Evolutionary conservation across 64 coral and sea anemone genomes (phyloP), one percentile per base, ranked within the genome.

Genomic region (Catalaphyllia jardinei): DNA sequence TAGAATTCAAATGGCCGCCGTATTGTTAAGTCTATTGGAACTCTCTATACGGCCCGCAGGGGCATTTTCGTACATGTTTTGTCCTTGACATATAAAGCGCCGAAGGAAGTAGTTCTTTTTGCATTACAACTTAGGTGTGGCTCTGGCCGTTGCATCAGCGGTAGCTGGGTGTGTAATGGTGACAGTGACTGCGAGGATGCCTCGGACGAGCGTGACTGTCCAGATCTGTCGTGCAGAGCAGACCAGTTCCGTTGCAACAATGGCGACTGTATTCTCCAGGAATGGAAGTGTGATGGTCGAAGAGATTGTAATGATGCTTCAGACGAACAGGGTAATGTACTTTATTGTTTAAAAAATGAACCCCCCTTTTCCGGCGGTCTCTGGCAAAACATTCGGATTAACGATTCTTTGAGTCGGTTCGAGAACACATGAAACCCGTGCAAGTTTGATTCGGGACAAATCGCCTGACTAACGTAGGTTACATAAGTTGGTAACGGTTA

Each of bases 91-190:
- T 10, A 35, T 35, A 35, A 35, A 11, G 65, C 65, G 29, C 22
- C 24, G n/a, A 28, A 22, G 22, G 22, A 24, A 5, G 22, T 25
- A 25, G 18, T 67, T 24, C 63, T 67, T 0, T 67, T n/a, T 67
- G 10, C 22, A 77, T 77, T 57, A 22, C 22, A 4, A 25, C 13
- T 88, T 62, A 96, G 91, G 64, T 96, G 94, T 90, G 67, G 59
- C 38, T 81, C 71, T 14, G 93, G 93, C 22, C 89, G 77, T 28
- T 97, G 95, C 76, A 97, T 97, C 64, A 84, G 25, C 31, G 61
- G 30, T 27, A 69, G 35, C 8, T 97, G 95, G 95, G 87, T 46
- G 18, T 97, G 95, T 88, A 88, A 97, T 72, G 78, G 88, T 0
- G 60, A 78, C 4, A 30, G 71, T 57, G 91, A 92, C 29, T 99